A percentile compares a stretch with the other conserved stretches of the same genome.
phyloP scores from a whole-genome alignment of 2,888 invertebrate genomes.

The Caenorhabditis auriculariae region DNA sequence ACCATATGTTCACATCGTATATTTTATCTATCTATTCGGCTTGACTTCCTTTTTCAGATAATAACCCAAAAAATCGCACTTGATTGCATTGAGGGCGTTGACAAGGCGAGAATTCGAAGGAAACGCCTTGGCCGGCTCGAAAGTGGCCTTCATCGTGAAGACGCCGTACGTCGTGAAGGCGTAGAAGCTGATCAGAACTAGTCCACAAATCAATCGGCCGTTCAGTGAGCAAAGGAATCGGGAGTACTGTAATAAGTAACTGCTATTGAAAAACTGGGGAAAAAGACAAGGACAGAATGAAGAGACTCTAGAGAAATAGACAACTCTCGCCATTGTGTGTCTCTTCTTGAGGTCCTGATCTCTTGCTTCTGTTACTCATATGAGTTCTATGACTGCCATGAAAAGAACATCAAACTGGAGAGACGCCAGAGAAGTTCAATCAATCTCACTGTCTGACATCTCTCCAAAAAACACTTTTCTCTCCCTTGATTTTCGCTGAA shows the following conservation, averaged over 20 bases:
- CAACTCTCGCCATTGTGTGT: too few relatives aligned
- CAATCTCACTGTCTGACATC: too few relatives aligned
- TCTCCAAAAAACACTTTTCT: too few relatives aligned
- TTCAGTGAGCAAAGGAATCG: slow-evolving; percentile 30
- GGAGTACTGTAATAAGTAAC: slow-evolving; percentile 19
- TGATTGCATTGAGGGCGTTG: slow-evolving; percentile 45
- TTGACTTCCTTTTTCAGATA: neutral
- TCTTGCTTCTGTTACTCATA: too few relatives aligned
- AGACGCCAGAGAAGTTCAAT: too few relatives aligned
- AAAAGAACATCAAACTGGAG: too few relatives aligned
- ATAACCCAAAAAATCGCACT: slow-evolving; percentile 12
- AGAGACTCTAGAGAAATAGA: too few relatives aligned
- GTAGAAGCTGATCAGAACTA: slow-evolving; percentile 25
- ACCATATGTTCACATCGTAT: neutral
- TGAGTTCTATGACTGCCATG: too few relatives aligned
- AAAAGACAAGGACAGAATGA: neutral
- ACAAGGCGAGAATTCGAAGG: slow-evolving; percentile 58
- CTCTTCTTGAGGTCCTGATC: too few relatives aligned
- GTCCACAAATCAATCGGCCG: slow-evolving; percentile 25
- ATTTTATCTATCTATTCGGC: neutral
- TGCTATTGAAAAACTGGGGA: neutral
- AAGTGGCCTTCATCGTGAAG: slow-evolving; percentile 35
- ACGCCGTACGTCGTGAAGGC: slow-evolving; percentile 32
- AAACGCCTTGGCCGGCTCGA: slow-evolving; percentile 60
- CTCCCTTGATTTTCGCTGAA: too few relatives aligned